Base-by-base conservation (phyloP, 2,797 vertebrate genomes). In the Lophius americanus region DNA sequence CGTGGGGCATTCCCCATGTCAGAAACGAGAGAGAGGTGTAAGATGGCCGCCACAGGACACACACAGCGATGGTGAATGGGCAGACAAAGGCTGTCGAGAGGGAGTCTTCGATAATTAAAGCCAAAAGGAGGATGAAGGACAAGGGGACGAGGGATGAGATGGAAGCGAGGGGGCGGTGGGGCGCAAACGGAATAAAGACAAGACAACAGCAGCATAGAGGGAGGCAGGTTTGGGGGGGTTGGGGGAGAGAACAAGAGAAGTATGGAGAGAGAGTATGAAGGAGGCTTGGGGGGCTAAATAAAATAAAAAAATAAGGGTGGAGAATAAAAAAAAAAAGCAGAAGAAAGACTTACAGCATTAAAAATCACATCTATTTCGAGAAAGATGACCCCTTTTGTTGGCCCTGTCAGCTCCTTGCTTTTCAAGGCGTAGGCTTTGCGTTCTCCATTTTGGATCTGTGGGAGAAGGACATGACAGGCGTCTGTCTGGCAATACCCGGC, bases 351-450 rank as follows among this genome's bases (percentile, higher is more conserved):
- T 97, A 99, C 97, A 95, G 96, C 95, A 93, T 99, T 99, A 96
- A 97, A 99, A 97, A 99, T 96, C 96, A 99, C 96, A 95, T 99
- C 97, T 97, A 98, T 97, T 98, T 99, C 97, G 93, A 99, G 97
- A 95, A 97, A 96, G 96, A 99, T 98, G 96, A 99, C 97, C 96
- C 97, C 97, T 94, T 99, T 98, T 96, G 98, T 99, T 97, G 97
- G 96, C 96, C 96, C 96, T 97, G 98, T 98, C 97, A 99, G 96
- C 95, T 98, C 95, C 97, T 99, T 99, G 97, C 97, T 98, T 99
- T 99, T 99, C 97, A 99, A 97, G 96, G 94, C 96, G 95, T 98
- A 98, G 95, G 96, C 96, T 98, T 97, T 99, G 95, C 97, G 96
- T 96, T 98, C 96, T 95, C 97, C 98, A 96, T 98, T 98, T 97